Conservation (phyloP, 2,888 invertebrate species). For the Heliconius sara region DNA sequence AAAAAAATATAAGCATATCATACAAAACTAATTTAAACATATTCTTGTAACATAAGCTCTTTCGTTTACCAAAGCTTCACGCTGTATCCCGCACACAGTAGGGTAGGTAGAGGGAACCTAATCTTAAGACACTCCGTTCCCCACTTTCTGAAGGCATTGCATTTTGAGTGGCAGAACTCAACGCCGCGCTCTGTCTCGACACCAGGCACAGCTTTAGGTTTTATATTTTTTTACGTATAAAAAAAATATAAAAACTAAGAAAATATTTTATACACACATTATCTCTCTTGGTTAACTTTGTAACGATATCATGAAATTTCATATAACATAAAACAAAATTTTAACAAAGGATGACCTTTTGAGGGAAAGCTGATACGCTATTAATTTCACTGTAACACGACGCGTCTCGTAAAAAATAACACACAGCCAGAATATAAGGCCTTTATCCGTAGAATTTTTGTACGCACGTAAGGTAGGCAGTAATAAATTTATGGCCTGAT, state of each 20-base stretch:
- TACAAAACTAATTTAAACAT: no score
- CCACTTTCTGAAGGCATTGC: no score
- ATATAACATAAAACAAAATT: slow-evolving; percentile 36
- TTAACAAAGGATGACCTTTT: slow-evolving; percentile 39
- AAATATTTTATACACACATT: slow-evolving; percentile 3
- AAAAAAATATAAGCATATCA: not conserved
- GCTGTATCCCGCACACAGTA: no score
- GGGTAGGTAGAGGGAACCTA: no score
- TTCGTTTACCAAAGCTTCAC: not conserved
- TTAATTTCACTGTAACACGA: slow-evolving; percentile 38
- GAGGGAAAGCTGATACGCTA: slow-evolving; percentile 36
- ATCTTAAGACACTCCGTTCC: no score
- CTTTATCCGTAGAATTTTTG: slow-evolving; percentile 66
- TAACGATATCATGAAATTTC: slow-evolving; percentile 24
- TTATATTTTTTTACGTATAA: not conserved
- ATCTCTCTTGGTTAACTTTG: slow-evolving; percentile 11
- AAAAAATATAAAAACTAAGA: not conserved
- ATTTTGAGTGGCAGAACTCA: no score
- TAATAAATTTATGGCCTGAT: slow-evolving; percentile 79
- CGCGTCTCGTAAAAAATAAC: slow-evolving; percentile 44
- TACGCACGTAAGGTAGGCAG: slow-evolving; percentile 64
- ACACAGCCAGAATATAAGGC: slow-evolving; percentile 51
- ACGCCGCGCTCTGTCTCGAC: no score
- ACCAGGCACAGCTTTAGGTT: no score
- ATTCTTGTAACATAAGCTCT: not conserved